Base-by-base conservation (phyloP, 2,797 vertebrate species). In the Peromyscus melanophrys region DNA sequence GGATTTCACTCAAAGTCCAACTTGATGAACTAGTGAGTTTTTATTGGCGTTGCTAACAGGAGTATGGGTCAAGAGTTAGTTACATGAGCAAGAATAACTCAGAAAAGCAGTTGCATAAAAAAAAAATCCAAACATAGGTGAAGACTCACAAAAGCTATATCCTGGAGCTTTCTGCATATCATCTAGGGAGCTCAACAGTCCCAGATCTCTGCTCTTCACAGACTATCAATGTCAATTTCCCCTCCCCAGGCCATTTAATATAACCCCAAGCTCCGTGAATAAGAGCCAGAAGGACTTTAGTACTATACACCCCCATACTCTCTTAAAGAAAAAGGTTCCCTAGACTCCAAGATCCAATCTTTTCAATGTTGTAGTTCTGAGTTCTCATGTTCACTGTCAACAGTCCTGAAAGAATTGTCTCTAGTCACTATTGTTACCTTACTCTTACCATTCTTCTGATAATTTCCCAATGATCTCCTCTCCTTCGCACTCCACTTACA, bases 171-270 rank as follows among this genome's bases (percentile, higher is more conserved):
- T 37, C 49, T 31, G n/a, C 52, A 73, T 4, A 57, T 49, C 85
- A 27, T 6, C 13, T 29, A 52, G 69, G 25, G 29, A 73, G 49
- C n/a, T 13, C n/a, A 73, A 12, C 49, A 57, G 49, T 21, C 46
- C 34, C 0, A 55, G 59, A 23, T 94, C 46, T 77, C 37, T 92
- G 31, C 55, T 0, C 12, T 75, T 46, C 61, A 13, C n/a, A 40
- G 16, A 92, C 59, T 76, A 94, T 84, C 75, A 92, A 27, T 12
- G 21, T 89, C 59, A 78, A 91, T 91, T 92, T 21, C 67, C 61
- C n/a, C 71, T 82, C 92, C 40, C 43, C 52, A 12, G 49, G 6
- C 76, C 83, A 67, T 10, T 78, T 67, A 85, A 46, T 73, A 46
- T 57, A 92, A 40, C 89, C 83, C 69, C 52, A 78, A n/a, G 10